Evolutionary conservation across 2,888 invertebrate genomes (phyloP), one percentile per base, ranked within the genome.

Genomic region (Hyposoter didymator): DNA sequence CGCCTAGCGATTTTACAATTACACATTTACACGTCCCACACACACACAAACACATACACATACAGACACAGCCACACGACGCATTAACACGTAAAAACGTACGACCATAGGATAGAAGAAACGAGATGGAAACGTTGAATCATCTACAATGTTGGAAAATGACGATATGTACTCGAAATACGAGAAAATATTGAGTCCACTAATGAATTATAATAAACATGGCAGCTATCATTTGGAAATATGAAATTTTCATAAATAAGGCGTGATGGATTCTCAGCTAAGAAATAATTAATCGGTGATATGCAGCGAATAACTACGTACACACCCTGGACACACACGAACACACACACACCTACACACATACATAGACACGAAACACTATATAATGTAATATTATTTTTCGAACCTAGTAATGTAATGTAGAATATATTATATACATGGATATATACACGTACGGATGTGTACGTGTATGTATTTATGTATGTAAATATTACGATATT

Each of bases 371-470:
- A 92, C 89, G 91, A 92, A 91, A 91, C 91, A 76, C 84, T 90
- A 92, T 91, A 92, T 92, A 93, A 92, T 93, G 91, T 93, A 92
- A 93, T 93, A 93, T 93, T 93, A 93, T 93, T 93, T 93, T 93
- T 93, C 90, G 92, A 93, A 93, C 91, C 90, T 93, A 93, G 93
- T 90, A 92, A 91, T 91, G 90, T 93, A 93, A 93, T 92, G 92
- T 93, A 93, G 93, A 92, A 91, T 92, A 92, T 90, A 90, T 90
- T 90, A 84, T 84, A 66, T 69, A 78, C 72, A 84, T 88, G 78
- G 5, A 78, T 78, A 69, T 69, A 64, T 78, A 62, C 59, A 76
- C 14, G 55, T 32, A 28, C 59, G 59, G 35, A 28, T 28, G 1
- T 2, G 12, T 75, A 66, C 52, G 73, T 83, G 64, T 76, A 84